Evolutionary conservation across 2,113 vertebrate genomes (phyloP), one percentile per base, ranked within the genome.

Genomic region (Cyanoramphus novaezelandiae): DNA sequence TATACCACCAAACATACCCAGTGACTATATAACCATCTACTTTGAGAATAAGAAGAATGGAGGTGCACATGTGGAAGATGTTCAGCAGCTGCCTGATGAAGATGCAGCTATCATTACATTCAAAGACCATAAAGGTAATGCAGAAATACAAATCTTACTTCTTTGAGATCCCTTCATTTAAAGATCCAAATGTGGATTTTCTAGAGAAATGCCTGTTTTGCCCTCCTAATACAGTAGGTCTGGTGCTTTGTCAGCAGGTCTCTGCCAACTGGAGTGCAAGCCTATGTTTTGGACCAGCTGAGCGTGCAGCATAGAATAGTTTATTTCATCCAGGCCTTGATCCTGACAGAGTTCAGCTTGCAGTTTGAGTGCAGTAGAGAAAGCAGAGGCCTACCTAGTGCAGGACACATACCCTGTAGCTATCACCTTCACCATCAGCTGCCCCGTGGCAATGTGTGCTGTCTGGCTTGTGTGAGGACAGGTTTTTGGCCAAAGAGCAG

Each of bases 61-160:
- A 82, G 98, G 90, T 23, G 98, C 97, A 0, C 97, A 81, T 12
- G 86, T 98, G 6, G 95, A 96, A 55, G 59, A 78, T 4, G 75
- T 98, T 24, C 37, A 81, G 17, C 92, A 95, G 29, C 90, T 98
- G 80, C 95, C 97, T 27, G 96, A 95, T 10, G 98, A 99, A 27
- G 97, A 98, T 49, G 98, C 98, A 50, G 98, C 98, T 25, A 76
- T 99, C 62, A 47, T 99, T 95, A 98, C 98, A 28, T 99, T 99
- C 91, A 82, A 25, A 94, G 68, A 98, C 82, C 50, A 62, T 15
- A 77, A 93, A 98, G 99, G 99, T 99, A 99, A 62, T 55, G 50
- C 64, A 60, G 84, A 72, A 82, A 46, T 35, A 39, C 17, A 17
- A 50, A 76, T n/a, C 3, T 68, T 88, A 27, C 70, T 78, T 86